Evolutionary conservation across 2,113 vertebrate species (phyloP).

Genomic region (Trogon melanurus): DNA sequence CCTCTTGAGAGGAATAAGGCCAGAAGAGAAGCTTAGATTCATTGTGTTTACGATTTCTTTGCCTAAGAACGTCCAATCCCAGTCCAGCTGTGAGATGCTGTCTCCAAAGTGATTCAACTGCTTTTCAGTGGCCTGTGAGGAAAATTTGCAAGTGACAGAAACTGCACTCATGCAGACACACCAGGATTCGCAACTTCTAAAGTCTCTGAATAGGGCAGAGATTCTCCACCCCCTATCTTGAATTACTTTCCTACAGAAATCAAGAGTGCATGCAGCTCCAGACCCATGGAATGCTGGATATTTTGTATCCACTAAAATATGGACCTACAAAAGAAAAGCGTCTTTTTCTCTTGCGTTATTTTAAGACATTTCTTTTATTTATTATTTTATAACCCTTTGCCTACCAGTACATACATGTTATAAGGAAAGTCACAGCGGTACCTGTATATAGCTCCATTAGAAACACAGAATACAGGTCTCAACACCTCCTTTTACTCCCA

Average conservation of each 20-base stretch:
- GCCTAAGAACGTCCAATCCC: background rate
- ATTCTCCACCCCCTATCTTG: background rate
- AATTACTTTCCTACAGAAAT: background rate
- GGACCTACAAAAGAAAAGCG: background rate
- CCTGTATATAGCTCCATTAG: background rate
- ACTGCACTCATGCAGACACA: background rate
- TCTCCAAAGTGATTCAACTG: background rate
- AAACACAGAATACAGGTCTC: background rate
- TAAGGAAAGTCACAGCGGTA: background rate
- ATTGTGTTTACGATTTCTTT: background rate
- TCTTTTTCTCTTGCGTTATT: no score
- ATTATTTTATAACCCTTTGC: no score
- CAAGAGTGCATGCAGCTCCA: background rate
- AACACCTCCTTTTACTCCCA: background rate
- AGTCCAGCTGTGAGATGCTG: background rate
- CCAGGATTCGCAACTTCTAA: background rate
- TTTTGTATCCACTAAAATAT: background rate
- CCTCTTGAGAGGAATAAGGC: background rate
- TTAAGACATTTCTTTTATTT: no score
- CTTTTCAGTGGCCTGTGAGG: background rate
- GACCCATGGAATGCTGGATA: accelerated
- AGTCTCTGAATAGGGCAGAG: background rate
- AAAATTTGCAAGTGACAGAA: background rate
- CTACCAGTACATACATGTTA: background rate
- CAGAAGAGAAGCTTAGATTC: background rate